phyloP scores from a whole-genome alignment of 2,113 vertebrate species.

The Phainopepla nitens region DNA sequence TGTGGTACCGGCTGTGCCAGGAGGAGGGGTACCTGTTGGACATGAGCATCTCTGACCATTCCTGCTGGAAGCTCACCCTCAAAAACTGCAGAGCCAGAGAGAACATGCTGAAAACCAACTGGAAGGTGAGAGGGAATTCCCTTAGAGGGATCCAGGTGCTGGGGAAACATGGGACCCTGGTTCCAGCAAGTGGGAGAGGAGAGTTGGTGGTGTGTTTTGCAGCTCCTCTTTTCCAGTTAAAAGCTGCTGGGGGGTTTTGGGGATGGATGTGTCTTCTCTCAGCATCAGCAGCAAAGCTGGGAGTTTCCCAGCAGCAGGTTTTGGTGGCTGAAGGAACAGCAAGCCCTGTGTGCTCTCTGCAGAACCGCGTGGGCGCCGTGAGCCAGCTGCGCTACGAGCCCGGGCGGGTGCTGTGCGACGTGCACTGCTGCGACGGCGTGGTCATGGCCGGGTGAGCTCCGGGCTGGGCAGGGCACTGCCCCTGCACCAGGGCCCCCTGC shows the following conservation, averaged over 20 bases:
- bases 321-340: rapidly evolving
- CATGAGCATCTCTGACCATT: constrained; percentile 79
- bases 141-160: background rate
- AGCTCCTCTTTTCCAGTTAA: background rate
- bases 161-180: background rate
- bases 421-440: background rate
- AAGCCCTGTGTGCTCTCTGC: background rate
- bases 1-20: constrained; percentile 88
- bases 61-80: constrained; percentile 89
- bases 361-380: background rate
- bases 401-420: background rate
- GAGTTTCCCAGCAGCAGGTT: background rate
- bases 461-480: background rate
- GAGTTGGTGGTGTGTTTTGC: background rate
- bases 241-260: background rate
- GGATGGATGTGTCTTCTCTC: background rate
- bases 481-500: rapidly evolving
- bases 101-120: constrained; percentile 82
- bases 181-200: background rate
- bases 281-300: background rate
- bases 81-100: constrained; percentile 82
- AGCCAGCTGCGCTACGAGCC: background rate
- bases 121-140: constrained; percentile 82
- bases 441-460: background rate
- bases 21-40: constrained; percentile 80